These are phyloP conservation scores for Micromesistius poutassou DNA, from an alignment of 2,797 vertebrate species.

Conservation along the genomic window DNA sequence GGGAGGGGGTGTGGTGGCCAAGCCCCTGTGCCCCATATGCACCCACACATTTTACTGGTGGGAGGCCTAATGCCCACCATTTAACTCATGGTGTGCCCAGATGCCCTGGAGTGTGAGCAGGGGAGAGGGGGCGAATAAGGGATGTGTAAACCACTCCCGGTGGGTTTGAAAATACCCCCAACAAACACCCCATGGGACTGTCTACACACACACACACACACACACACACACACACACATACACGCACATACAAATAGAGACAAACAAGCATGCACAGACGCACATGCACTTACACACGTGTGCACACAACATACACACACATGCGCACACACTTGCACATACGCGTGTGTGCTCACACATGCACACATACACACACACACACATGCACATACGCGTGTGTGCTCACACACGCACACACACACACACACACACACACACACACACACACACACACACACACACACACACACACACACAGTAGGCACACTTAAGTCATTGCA, in stretches of 20 bases:
- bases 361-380: constrained; percentile 4
- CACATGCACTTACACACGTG: background rate
- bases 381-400: background rate
- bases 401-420: constrained; percentile 19
- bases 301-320: constrained; percentile 1
- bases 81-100: no score
- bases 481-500: background rate
- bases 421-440: constrained; percentile 24
- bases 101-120: background rate
- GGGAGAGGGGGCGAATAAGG: constrained; percentile 38
- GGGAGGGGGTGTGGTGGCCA: background rate
- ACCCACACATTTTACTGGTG: no score
- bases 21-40: background rate
- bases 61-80: no score
- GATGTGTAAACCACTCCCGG: constrained; percentile 53
- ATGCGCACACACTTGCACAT: background rate
- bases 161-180: background rate
- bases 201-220: constrained; percentile 30
- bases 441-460: constrained; percentile 24
- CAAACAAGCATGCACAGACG: background rate
- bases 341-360: background rate
- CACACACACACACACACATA: background rate
- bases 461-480: constrained; percentile 15
- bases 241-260: constrained; percentile 6
- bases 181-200: constrained; percentile 41